These are phyloP conservation scores for Ctenosaura bakeri DNA, from an alignment of 2,797 vertebrate species.

Conservation along the genomic window DNA sequence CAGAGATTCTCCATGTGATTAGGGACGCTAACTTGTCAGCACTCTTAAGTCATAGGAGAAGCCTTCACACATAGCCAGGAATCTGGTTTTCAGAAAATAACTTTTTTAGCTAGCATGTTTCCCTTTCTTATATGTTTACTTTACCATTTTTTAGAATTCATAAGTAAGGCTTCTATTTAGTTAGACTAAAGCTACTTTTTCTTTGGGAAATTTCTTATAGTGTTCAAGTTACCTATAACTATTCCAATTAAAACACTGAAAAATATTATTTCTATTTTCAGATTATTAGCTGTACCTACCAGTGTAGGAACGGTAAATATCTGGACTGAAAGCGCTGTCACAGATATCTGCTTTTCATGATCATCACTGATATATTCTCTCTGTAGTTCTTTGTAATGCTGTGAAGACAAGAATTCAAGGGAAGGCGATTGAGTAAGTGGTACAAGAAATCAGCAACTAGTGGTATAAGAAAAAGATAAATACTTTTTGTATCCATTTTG, in stretches of 20 bases:
- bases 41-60: too few species aligned
- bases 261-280: neutral
- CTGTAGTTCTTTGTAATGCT: slow-evolving; percentile 95
- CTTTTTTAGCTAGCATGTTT: too few species aligned
- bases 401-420: slow-evolving; percentile 19
- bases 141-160: neutral
- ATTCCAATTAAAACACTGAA: neutral
- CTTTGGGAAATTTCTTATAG: slow-evolving; percentile 5
- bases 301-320: slow-evolving; percentile 98
- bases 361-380: slow-evolving; percentile 96
- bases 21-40: too few species aligned
- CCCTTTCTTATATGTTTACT: too few species aligned
- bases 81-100: too few species aligned
- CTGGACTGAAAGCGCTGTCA: slow-evolving; percentile 96
- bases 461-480: neutral
- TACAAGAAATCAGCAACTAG: neutral
- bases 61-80: too few species aligned
- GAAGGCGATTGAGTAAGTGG: neutral
- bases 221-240: neutral
- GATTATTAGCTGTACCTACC: slow-evolving; percentile 80
- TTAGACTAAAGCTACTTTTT: neutral
- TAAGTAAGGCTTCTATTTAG: neutral
- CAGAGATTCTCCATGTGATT: too few species aligned
- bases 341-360: slow-evolving; percentile 93
- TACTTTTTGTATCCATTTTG: neutral